phyloP scores from a whole-genome alignment of 2,888 invertebrate genomes.

The Leptopterna dolabrata region DNA sequence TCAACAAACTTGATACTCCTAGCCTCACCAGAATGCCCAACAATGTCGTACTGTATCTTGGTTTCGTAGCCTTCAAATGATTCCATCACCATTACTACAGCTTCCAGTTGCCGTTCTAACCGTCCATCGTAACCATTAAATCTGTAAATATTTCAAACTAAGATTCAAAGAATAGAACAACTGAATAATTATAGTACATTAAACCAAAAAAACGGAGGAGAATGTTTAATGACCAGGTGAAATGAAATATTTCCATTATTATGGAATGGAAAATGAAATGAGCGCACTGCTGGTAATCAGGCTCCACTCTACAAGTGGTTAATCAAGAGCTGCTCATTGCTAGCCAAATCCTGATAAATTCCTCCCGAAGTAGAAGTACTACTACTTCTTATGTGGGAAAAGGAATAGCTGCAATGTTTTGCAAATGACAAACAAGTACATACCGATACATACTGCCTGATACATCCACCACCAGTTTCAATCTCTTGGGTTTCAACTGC shows the following conservation, averaged over 20 bases:
- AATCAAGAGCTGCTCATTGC: too few species aligned
- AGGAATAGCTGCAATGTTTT: too few species aligned
- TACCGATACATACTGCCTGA: conserved; percentile 95
- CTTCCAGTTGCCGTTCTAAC: conserved; percentile 90
- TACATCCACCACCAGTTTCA: conserved; percentile 89
- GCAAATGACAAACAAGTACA: not conserved
- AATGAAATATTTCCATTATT: too few species aligned
- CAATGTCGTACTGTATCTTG: conserved; percentile 91
- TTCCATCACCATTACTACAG: conserved; percentile 89
- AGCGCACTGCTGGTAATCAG: too few species aligned
- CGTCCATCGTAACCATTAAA: conserved; percentile 96
- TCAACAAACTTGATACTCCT: conserved; percentile 78
- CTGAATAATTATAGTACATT: too few species aligned
- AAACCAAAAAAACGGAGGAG: too few species aligned
- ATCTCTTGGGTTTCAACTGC: conserved; percentile 87
- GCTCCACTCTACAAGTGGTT: too few species aligned
- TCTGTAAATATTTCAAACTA: conserved; percentile 67
- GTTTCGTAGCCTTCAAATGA: conserved; percentile 89
- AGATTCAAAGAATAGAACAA: not conserved
- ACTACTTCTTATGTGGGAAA: too few species aligned
- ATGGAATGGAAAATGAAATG: too few species aligned
- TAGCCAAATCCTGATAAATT: too few species aligned
- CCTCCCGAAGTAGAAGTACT: too few species aligned
- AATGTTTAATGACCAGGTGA: too few species aligned
- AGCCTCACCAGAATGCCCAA: conserved; percentile 94